Evolutionary conservation across 2,888 invertebrate species (phyloP).

Genomic region (Tiphia femorata): DNA sequence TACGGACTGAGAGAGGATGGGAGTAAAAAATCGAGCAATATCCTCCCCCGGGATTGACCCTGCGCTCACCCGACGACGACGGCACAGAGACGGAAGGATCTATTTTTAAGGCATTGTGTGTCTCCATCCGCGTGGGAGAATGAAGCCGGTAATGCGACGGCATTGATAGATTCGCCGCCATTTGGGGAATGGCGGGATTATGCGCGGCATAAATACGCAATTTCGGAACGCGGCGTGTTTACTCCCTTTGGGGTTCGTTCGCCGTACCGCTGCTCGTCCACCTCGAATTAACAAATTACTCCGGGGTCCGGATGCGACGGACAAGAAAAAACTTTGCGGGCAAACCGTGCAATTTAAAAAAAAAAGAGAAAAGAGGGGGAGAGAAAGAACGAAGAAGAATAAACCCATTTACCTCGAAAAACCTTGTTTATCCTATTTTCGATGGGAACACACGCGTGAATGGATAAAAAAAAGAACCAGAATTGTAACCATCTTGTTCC

Average conservation of each 20-base stretch:
- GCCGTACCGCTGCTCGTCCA: conserved; percentile 41
- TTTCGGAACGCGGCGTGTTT: conserved; percentile 52
- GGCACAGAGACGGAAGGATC: conserved; percentile 45
- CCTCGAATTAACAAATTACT: conserved; percentile 52
- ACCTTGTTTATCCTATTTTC: too few species aligned
- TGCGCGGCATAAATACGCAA: conserved; percentile 67
- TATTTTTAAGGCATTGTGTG: conserved; percentile 59
- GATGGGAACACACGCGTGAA: too few species aligned
- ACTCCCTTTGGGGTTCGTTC: conserved; percentile 39
- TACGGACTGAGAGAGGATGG: conserved; percentile 14
- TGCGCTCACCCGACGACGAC: background rate
- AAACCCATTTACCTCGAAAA: background rate
- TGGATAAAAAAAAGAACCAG: too few species aligned
- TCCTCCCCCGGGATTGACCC: conserved; percentile 33
- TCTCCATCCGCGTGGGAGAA: conserved; percentile 61
- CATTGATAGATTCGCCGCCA: conserved; percentile 65
- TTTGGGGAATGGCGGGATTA: conserved; percentile 65
- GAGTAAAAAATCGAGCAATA: conserved; percentile 61
- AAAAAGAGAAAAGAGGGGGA: background rate
- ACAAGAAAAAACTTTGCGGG: conserved; percentile 27
- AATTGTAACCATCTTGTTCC: too few species aligned
- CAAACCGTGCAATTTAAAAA: background rate
- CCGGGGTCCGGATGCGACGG: conserved; percentile 27
- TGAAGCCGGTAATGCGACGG: conserved; percentile 62
- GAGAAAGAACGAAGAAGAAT: conserved; percentile 7